phyloP scores from a whole-genome alignment of 1,140 invertebrate species.

The Drosophila nikananu region DNA sequence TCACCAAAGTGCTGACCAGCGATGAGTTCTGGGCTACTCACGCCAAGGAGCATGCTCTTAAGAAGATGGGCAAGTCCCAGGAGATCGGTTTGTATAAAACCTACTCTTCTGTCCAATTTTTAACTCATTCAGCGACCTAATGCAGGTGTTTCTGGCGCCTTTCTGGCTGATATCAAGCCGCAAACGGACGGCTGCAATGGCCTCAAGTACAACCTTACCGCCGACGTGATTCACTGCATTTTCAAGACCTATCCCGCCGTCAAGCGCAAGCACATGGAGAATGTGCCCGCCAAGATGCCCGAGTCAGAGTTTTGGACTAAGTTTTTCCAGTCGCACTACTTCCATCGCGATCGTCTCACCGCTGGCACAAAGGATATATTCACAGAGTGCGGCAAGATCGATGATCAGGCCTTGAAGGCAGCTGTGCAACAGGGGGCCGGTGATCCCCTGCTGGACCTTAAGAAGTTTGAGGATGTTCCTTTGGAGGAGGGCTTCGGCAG shows the following conservation, averaged over 20 bases:
- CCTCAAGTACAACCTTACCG: constrained; percentile 98
- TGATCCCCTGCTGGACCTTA: constrained; percentile 93
- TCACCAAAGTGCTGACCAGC: constrained; percentile 95
- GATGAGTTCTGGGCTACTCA: constrained; percentile 98
- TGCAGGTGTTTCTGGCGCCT: constrained; percentile 93
- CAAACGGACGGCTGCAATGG: constrained; percentile 99
- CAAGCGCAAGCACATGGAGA: constrained; percentile 97
- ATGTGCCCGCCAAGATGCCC: constrained; percentile 97
- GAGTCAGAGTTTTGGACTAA: constrained; percentile 99
- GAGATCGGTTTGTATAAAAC: constrained; percentile 90
- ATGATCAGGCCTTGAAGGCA: constrained; percentile 94
- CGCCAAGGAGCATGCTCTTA: constrained; percentile 91
- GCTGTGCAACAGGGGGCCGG: constrained; percentile 92
- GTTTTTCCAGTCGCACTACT: constrained; percentile 99
- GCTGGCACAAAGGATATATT: constrained; percentile 97
- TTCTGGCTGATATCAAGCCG: constrained; percentile 97
- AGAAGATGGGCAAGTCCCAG: constrained; percentile 90
- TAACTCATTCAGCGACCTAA: not conserved
- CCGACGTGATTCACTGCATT: constrained; percentile 98
- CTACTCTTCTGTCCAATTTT: not conserved
- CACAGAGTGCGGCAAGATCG: constrained; percentile 97
- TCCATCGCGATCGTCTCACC: constrained; percentile 96
- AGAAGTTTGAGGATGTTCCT: constrained; percentile 91
- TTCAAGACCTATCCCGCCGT: constrained; percentile 99
- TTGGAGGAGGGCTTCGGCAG: constrained; percentile 90